Conservation (phyloP, 2,888 invertebrate species). For the Chymomyza amoena region DNA sequence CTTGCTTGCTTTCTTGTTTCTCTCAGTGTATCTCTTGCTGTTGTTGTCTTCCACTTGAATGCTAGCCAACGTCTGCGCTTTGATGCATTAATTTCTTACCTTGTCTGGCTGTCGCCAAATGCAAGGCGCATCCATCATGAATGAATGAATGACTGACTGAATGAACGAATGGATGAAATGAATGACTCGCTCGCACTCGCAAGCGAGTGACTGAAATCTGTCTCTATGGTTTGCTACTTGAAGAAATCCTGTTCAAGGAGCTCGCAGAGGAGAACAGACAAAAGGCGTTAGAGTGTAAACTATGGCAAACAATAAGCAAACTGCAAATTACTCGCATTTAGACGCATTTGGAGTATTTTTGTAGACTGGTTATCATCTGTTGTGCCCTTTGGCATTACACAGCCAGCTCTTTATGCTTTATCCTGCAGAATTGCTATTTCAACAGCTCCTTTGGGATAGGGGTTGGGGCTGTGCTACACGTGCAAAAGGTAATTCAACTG, state of each 20-base stretch:
- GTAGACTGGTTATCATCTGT: neutral
- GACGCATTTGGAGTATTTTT: conserved; percentile 49
- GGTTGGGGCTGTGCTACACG: conserved; percentile 36
- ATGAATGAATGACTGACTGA: conserved; percentile 37
- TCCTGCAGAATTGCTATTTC: conserved; percentile 70
- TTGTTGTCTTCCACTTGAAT: conserved; percentile 58
- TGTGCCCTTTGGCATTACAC: conserved; percentile 51
- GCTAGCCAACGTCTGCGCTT: conserved; percentile 54
- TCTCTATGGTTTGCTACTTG: neutral
- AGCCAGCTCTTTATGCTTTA: neutral
- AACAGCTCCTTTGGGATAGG: conserved; percentile 70
- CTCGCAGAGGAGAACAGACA: neutral
- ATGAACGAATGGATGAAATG: conserved; percentile 17
- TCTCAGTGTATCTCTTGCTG: neutral
- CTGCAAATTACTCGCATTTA: conserved; percentile 48
- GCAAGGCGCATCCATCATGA: conserved; percentile 64
- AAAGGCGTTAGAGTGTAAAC: conserved; percentile 75
- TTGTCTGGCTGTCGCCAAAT: conserved; percentile 34
- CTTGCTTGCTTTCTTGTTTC: neutral
- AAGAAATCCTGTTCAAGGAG: neutral
- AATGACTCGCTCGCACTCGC: neutral
- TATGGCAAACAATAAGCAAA: conserved; percentile 51
- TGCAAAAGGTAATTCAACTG: conserved; percentile 66
- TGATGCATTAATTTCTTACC: conserved; percentile 70
- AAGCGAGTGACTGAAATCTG: neutral